Evolutionary conservation across 2,113 vertebrate genomes (phyloP).

Genomic region (Tricholaema leucomelas): DNA sequence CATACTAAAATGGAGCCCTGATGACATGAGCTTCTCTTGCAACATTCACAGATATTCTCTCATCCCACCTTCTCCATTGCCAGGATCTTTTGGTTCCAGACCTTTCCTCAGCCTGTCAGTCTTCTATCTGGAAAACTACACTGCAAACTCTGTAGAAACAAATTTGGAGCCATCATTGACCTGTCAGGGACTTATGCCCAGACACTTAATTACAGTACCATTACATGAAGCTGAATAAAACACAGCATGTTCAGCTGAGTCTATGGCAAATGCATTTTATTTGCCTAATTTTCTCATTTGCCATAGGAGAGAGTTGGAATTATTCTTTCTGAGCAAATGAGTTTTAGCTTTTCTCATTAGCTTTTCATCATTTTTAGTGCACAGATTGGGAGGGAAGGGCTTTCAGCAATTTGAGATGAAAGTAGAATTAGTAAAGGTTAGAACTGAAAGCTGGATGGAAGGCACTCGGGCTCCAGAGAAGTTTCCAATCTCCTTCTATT

Average conservation of each 20-base stretch:
- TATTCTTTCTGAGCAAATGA: conserved; percentile 18
- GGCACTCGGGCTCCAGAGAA: neutral
- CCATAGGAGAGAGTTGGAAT: neutral
- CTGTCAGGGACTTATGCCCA: neutral
- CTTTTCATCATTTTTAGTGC: neutral
- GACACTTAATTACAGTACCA: neutral
- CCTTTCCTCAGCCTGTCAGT: neutral
- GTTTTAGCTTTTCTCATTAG: conserved; percentile 39
- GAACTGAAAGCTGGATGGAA: neutral
- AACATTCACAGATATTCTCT: neutral
- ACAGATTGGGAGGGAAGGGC: neutral
- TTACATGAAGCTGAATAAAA: neutral
- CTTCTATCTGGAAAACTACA: neutral
- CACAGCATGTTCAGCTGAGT: neutral
- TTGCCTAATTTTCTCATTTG: conserved; percentile 30
- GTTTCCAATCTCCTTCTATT: neutral
- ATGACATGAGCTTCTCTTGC: neutral
- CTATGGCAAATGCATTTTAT: neutral
- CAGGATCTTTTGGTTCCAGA: neutral
- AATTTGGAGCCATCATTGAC: neutral
- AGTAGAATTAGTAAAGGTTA: neutral
- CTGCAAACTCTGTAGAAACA: neutral
- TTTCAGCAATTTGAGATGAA: conserved; percentile 6
- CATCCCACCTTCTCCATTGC: neutral
- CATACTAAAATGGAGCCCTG: neutral